These are phyloP conservation scores for Amphipyra berbera DNA, from an alignment of 2,888 invertebrate species.

Conservation along the genomic window DNA sequence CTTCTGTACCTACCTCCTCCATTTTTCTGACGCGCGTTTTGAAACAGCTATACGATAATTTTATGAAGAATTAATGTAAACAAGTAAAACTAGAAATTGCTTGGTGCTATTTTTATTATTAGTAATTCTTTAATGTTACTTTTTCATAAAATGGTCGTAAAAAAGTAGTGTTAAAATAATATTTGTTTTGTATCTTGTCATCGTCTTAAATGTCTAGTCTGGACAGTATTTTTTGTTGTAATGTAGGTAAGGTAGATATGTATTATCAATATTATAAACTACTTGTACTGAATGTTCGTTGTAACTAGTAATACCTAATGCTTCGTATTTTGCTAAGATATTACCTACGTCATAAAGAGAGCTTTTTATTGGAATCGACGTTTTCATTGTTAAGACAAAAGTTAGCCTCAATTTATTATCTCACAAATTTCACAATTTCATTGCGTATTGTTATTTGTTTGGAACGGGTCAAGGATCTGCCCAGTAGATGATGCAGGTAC, in stretches of 20 bases:
- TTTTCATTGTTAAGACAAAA: not conserved
- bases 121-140: slow-evolving; percentile 8
- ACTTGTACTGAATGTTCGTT: slow-evolving; percentile 38
- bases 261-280: slow-evolving; percentile 21
- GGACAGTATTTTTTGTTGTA: slow-evolving; percentile 56
- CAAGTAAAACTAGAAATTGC: not conserved
- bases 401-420: slow-evolving; percentile 1
- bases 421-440: slow-evolving; percentile 5
- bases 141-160: slow-evolving; percentile 26
- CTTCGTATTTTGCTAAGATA: slow-evolving; percentile 31
- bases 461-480: not conserved
- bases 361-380: slow-evolving; percentile 21
- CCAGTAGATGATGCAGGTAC: not conserved
- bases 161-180: slow-evolving; percentile 4
- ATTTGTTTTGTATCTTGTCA: slow-evolving; percentile 20
- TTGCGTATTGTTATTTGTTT: slow-evolving; percentile 8
- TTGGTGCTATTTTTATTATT: slow-evolving; percentile 26
- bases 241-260: slow-evolving; percentile 27
- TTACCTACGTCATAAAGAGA: slow-evolving; percentile 28
- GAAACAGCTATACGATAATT: not conserved
- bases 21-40: not conserved
- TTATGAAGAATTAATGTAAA: not conserved
- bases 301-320: slow-evolving; percentile 11
- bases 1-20: no score
- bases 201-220: slow-evolving; percentile 56